Evolutionary conservation across 2,888 invertebrate species (phyloP), one percentile per base, ranked within the genome.

Genomic region (Unio pictorum): DNA sequence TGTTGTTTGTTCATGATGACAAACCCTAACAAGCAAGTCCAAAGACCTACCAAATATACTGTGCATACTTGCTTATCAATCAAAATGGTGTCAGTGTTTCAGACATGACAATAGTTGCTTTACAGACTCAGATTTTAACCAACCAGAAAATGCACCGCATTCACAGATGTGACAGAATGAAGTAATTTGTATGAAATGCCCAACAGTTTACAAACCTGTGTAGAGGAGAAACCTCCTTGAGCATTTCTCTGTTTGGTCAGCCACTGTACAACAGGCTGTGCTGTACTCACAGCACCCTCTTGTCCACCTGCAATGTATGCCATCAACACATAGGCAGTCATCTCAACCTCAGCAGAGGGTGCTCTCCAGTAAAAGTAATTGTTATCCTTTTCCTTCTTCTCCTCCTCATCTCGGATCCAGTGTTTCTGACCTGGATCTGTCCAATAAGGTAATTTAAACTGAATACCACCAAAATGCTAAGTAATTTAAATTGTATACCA

Each of bases 291-390:
- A 1, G 64, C 30, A 3, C 60, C 58, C n/a, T 70, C 66, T 18
- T 71, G 62, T 76, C 91, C 91, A 71, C 91, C 89, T 45, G 72
- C 64, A 26, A 93, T 86, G 83, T 92, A 93, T 0, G 95, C 93
- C 68, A 96, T 91, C 69, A 98, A 91, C 0, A 94, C 95, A 90
- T 98, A 98, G 0, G 97, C 94, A 0, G 98, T 97, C 81, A 96
- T 95, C 89, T 96, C 95, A 6, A 98, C 93, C 80, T 95, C 94
- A 1, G 94, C 93, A 0, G 95, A 94, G 72, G 93, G 93, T 0
- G 95, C 93, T 73, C 93, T 90, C 80, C 84, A 74, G 64, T 68
- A 76, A 81, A 84, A 76, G 68, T 79, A 65, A 62, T 71, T 76
- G 55, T 66, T 69, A 11, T 69, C 61, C 6, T 74, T 74, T 7